Conservation (phyloP, 2,797 vertebrate species). For the Muscicapa comitata region DNA sequence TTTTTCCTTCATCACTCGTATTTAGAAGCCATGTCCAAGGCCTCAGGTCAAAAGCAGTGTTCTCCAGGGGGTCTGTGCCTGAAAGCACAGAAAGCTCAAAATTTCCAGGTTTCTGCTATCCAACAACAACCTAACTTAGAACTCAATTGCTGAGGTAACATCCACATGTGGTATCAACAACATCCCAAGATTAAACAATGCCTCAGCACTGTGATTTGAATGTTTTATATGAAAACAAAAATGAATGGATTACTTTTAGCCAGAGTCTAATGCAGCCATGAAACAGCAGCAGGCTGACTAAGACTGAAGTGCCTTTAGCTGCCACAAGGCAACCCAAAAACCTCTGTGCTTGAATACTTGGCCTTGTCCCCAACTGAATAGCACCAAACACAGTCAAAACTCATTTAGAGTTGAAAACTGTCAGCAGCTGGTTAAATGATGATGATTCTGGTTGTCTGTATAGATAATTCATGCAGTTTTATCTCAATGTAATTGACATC, state of each 20-base stretch:
- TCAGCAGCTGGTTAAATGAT: neutral
- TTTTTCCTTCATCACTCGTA: no score
- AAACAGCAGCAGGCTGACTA: neutral
- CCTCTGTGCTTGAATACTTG: neutral
- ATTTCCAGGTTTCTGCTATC: no score
- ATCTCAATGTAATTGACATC: neutral
- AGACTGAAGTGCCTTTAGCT: neutral
- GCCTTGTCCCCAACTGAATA: neutral
- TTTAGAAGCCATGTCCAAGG: no score
- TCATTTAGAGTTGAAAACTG: neutral
- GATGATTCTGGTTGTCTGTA: neutral
- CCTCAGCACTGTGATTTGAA: neutral
- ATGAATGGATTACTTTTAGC: neutral
- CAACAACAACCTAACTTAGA: neutral
- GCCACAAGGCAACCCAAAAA: neutral
- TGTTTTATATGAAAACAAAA: neutral
- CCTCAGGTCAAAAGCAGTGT: no score
- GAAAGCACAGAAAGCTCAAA: no score
- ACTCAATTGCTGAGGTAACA: rapidly evolving
- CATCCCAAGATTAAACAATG: neutral
- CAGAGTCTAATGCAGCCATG: neutral
- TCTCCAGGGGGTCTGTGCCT: no score
- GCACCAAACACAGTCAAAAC: neutral
- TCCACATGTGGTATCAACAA: neutral
- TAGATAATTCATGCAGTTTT: neutral